These are phyloP conservation scores for Acrobasis suavella DNA, from an alignment of 2,888 invertebrate species.

Conservation along the genomic window DNA sequence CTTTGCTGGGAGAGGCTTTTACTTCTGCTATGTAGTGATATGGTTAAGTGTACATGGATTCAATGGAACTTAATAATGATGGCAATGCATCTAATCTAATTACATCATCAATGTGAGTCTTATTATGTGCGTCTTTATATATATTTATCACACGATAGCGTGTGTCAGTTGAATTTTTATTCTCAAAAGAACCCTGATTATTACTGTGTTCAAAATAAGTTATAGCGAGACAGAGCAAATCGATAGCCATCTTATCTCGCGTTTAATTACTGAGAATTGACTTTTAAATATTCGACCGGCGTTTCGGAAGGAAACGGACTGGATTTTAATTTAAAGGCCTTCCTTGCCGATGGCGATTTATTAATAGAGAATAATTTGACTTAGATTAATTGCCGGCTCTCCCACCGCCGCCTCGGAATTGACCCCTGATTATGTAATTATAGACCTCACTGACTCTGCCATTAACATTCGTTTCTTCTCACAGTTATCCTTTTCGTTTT, in stretches of 20 bases:
- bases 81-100: too few relatives aligned
- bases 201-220: constrained; percentile 15
- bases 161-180: too few relatives aligned
- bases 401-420: constrained; percentile 24
- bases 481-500: constrained; percentile 18
- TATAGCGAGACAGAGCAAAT: neutral
- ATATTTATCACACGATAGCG: too few relatives aligned
- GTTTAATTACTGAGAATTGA: constrained; percentile 24
- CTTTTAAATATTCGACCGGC: constrained; percentile 25
- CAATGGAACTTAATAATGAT: too few relatives aligned
- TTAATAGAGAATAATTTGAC: constrained; percentile 64
- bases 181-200: too few relatives aligned
- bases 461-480: constrained; percentile 19
- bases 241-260: constrained; percentile 4
- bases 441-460: constrained; percentile 23
- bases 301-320: constrained; percentile 16
- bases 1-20: too few relatives aligned
- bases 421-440: constrained; percentile 22
- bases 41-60: too few relatives aligned
- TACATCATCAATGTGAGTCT: too few relatives aligned
- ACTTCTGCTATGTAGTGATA: too few relatives aligned
- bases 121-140: too few relatives aligned
- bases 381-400: constrained; percentile 53
- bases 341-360: constrained; percentile 44
- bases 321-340: constrained; percentile 35